These are phyloP conservation scores for Pseudochirops corinnae DNA, from an alignment of 2,797 vertebrate genomes.

Conservation along the genomic window DNA sequence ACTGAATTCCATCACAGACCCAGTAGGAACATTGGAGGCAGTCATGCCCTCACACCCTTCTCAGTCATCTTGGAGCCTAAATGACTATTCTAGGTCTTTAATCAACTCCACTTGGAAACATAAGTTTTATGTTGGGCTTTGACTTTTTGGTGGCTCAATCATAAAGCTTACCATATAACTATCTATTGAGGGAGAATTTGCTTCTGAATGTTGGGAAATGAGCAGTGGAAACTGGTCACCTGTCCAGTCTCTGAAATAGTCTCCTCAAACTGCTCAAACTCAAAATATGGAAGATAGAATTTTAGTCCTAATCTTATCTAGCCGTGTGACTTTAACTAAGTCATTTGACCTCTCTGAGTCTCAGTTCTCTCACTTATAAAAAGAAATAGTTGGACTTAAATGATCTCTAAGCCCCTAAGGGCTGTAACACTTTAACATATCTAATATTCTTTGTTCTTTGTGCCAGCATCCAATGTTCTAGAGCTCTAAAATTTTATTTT, in stretches of 20 bases:
- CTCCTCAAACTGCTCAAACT: background rate
- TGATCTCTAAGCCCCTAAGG: constrained; percentile 10
- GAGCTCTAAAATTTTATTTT: background rate
- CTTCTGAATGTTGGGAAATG: background rate
- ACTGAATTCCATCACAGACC: background rate
- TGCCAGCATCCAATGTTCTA: background rate
- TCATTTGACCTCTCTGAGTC: background rate
- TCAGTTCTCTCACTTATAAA: constrained; percentile 48
- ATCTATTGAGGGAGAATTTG: background rate
- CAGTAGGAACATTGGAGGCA: background rate
- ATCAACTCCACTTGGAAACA: too few relatives aligned
- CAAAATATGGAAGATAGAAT: background rate
- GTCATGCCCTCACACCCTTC: background rate
- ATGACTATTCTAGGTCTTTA: too few relatives aligned
- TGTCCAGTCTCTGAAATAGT: background rate
- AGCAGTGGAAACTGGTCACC: background rate
- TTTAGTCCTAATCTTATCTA: background rate
- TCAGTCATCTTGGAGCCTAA: background rate
- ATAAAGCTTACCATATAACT: background rate
- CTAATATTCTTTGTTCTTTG: background rate
- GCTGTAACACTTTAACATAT: background rate
- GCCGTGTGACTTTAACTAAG: background rate
- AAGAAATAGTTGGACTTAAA: constrained; percentile 13
- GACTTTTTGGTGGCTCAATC: too few relatives aligned
- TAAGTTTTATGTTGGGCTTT: too few relatives aligned